These are phyloP conservation scores for Pteronotus mesoamericanus DNA, from an alignment of 2,797 vertebrate genomes.

Conservation along the genomic window DNA sequence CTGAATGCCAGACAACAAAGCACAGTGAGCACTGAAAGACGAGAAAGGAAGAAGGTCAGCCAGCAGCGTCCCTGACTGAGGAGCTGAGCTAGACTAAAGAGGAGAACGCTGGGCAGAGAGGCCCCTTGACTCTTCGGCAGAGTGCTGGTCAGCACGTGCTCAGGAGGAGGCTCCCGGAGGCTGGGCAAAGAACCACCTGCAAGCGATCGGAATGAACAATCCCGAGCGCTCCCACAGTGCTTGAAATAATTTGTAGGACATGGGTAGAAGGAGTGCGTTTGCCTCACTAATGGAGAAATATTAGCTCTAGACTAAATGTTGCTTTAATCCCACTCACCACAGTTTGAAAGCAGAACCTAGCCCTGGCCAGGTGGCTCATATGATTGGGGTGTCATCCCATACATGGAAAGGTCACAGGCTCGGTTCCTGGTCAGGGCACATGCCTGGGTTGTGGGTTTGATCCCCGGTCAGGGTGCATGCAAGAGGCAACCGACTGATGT, in stretches of 20 bases:
- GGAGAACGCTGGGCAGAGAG: fast-evolving
- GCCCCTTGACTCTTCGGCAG: not conserved
- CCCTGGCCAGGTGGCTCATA: not conserved
- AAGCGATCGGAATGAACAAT: not conserved
- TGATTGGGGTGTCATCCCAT: too few relatives aligned
- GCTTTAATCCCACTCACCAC: not conserved
- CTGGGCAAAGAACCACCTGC: not conserved
- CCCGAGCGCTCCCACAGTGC: not conserved
- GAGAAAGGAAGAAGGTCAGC: not conserved
- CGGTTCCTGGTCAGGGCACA: not conserved
- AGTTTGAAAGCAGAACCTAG: not conserved
- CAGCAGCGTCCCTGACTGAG: fast-evolving
- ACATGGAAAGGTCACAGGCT: not conserved
- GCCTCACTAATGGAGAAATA: not conserved
- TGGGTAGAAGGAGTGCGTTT: not conserved
- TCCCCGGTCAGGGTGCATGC: not conserved
- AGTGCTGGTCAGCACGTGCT: not conserved
- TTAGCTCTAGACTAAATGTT: not conserved
- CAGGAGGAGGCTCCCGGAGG: not conserved
- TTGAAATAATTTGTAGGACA: not conserved
- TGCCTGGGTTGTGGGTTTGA: not conserved
- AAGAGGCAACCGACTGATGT: not conserved
- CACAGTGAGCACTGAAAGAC: too few relatives aligned
- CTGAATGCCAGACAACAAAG: not conserved
- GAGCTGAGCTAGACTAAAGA: not conserved